Evolutionary conservation across 2,113 vertebrate genomes (phyloP), one percentile per base, ranked within the genome.

Genomic region (Benitochromis conjunctus): DNA sequence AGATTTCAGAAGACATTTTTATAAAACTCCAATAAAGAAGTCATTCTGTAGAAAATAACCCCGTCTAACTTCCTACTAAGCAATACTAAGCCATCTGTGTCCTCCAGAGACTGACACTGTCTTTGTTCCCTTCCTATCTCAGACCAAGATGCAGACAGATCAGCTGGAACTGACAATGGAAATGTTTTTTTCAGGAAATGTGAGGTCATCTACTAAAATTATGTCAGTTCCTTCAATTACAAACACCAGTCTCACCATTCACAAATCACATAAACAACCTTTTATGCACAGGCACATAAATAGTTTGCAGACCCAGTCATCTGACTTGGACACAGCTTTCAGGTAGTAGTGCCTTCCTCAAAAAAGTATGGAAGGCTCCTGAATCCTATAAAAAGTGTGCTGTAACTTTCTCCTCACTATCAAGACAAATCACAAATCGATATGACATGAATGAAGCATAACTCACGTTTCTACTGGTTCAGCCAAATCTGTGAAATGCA

Each of bases 51-150:
- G 60, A 36, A 64, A 64, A 64, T 36, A 64, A 36, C 60, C 18
- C 36, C 0, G 1, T 36, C 16, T 19, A 19, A 34, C 58, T 34
- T 62, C 18, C 5, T n/a, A 64, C 18, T 64, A n/a, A n/a, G 60
- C 60, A n/a, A 36, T 64, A n/a, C 31, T 64, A 64, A 64, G 60
- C 31, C 60, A 36, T 36, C 60, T 64, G 60, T 36, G 60, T 64
- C 18, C 36, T 36, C 34, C 34, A 36, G 34, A 36, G 34, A 36
- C 8, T 8, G 34, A 36, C 7, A 9, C 8, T 36, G 34, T 36
- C 34, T 36, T 36, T 36, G 34, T 36, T 36, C 34, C 34, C 34
- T 36, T 36, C 18, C 58, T 62, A 62, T n/a, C 36, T 36, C 58
- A 62, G 58, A 62, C 58, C 18, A 62, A 62, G 31, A 62, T 0